A percentile compares a stretch with the other conserved stretches of the same genome.
Conservation (phyloP, 2,888 invertebrate genomes). For the Eulithis prunata region DNA sequence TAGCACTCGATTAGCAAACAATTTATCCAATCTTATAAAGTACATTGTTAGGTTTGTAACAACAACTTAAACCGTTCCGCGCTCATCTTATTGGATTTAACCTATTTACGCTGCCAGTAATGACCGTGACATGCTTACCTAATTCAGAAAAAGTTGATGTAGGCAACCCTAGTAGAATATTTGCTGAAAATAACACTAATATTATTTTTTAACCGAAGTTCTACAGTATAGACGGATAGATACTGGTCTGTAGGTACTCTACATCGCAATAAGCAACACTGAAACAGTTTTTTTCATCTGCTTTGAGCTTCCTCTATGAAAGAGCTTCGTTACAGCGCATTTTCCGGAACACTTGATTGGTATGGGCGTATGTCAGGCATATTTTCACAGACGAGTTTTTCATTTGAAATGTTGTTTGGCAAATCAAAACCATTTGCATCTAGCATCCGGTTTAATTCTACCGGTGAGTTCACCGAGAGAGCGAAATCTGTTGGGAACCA, state of each 20-base stretch:
- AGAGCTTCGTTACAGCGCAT: constrained; percentile 60
- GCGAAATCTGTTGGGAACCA: constrained; percentile 50
- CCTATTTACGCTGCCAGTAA: constrained; percentile 19
- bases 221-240: too few species aligned
- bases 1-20: not conserved
- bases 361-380: constrained; percentile 20
- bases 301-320: constrained; percentile 57
- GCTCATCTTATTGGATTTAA: constrained; percentile 20
- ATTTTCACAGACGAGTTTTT: constrained; percentile 19
- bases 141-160: constrained; percentile 20
- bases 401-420: constrained; percentile 13
- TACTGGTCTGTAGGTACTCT: too few species aligned
- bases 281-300: constrained; percentile 35
- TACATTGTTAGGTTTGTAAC: constrained; percentile 1
- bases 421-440: constrained; percentile 7
- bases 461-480: constrained; percentile 24
- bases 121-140: constrained; percentile 29
- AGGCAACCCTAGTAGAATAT: not conserved
- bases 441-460: constrained; percentile 6
- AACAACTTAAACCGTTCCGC: constrained; percentile 17
- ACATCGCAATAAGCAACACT: constrained; percentile 12
- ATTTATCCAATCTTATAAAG: not conserved
- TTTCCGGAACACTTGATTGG: constrained; percentile 56
- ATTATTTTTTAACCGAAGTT: not conserved
- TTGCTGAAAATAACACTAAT: not conserved